Base-by-base conservation (phyloP, 2,113 vertebrate genomes). In the Phrynosoma platyrhinos region DNA sequence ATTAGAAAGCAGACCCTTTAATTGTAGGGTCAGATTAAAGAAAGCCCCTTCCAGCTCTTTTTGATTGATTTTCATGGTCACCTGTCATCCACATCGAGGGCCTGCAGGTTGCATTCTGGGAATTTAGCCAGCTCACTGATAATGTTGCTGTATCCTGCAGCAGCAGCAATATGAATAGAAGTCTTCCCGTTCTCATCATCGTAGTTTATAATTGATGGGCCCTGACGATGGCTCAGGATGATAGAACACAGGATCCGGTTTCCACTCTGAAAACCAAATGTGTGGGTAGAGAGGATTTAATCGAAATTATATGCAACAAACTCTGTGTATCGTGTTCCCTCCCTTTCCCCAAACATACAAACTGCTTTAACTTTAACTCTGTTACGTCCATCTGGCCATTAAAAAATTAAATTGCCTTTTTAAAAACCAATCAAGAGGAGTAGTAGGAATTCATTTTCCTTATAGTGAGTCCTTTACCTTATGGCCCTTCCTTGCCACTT, bases 131-230 rank as follows among this genome's bases (percentile, higher is more conserved):
- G 95, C 53, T 98, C 97, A 2, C 92, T 95, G 87, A 98, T 97
- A 88, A 98, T 98, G 95, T 98, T 98, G 1, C 97, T 97, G 94
- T 97, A 98, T 55, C 98, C 98, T 0, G 98, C 96, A 8, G 97
- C 97, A 9, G 97, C 97, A 0, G 98, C 98, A 6, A 98, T 96
- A 87, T 98, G 98, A 88, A 97, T 92, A 5, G 98, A 98, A 0
- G 98, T 98, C 96, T 98, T 98, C 27, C 98, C 98, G 9, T 98
- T 97, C 89, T 98, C 98, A 0, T 98, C 98, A 0, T 98, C 98
- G 0, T 96, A 98, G 94, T 98, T 98, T 95, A 98, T 98, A 89
- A 98, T 97, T 40, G 97, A 97, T 0, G 97, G 95, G 7, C 97
- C 97, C 86, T 97, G 97, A 52, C 95, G 97, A 87, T 98, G 98